Percentiles rank a stretch among this genome's conserved stretches.
phyloP scores from a whole-genome alignment of 1,140 invertebrate genomes.

The Drosophila nebulosa region DNA sequence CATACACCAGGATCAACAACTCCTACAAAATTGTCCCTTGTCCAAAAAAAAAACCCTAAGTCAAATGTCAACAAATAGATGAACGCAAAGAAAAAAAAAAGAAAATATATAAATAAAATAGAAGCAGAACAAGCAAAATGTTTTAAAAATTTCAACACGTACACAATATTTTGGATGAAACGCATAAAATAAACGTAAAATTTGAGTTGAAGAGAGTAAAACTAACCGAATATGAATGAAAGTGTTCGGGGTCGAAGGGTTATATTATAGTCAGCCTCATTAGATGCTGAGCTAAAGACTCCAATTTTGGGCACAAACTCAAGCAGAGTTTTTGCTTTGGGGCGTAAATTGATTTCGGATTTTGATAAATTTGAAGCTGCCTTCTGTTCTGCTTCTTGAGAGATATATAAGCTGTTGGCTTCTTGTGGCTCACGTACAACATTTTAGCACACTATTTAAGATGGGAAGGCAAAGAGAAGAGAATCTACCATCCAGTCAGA shows the following conservation, averaged over 20 bases:
- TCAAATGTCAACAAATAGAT: slow-evolving; percentile 55
- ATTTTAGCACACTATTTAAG: slow-evolving; percentile 63
- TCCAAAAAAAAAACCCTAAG: slow-evolving; percentile 31
- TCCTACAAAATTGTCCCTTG: slow-evolving; percentile 30
- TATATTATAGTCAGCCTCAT: slow-evolving; percentile 43
- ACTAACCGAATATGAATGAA: not conserved
- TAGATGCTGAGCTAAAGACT: slow-evolving; percentile 32
- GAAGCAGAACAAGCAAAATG: slow-evolving; percentile 51
- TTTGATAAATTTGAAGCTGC: slow-evolving; percentile 50
- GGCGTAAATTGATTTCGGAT: slow-evolving; percentile 64
- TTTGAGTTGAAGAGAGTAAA: not conserved
- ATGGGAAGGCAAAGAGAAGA: slow-evolving; percentile 20
- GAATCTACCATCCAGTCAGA: slow-evolving; percentile 36
- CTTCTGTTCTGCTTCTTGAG: not conserved
- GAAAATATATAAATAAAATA: no score
- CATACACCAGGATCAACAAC: slow-evolving; percentile 45
- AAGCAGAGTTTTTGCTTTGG: slow-evolving; percentile 28
- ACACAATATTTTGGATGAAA: slow-evolving; percentile 67
- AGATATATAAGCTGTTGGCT: not conserved
- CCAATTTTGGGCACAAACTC: slow-evolving; percentile 41
- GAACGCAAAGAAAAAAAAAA: slow-evolving; percentile 8
- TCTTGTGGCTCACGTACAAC: slow-evolving; percentile 27
- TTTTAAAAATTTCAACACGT: slow-evolving; percentile 77
- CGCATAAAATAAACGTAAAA: slow-evolving; percentile 66
- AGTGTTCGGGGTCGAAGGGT: slow-evolving; percentile 33